phyloP scores from a whole-genome alignment of 2,888 invertebrate species.

The Unio delphinus region DNA sequence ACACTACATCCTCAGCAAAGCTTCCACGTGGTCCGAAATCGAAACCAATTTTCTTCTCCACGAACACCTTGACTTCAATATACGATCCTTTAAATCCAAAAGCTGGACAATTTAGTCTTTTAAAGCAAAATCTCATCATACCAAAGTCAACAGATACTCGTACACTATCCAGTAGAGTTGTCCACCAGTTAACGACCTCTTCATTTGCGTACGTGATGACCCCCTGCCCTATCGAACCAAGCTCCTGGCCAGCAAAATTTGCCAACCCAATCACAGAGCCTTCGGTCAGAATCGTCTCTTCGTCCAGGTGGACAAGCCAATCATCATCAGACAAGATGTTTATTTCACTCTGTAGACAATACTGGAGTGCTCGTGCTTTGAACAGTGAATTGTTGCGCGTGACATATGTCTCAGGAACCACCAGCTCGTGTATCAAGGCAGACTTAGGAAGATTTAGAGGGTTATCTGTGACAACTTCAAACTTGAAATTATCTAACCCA shows the following conservation, averaged over 20 bases:
- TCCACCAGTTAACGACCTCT: conserved; percentile 40
- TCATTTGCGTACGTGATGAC: conserved; percentile 39
- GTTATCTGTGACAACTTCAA: conserved; percentile 44
- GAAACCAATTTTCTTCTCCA: conserved; percentile 35
- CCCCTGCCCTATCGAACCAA: conserved; percentile 37
- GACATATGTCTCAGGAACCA: conserved; percentile 31
- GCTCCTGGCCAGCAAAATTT: conserved; percentile 31
- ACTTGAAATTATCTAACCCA: conserved; percentile 40
- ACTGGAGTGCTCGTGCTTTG: conserved; percentile 41
- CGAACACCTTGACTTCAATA: conserved; percentile 28
- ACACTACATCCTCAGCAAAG: conserved; percentile 40
- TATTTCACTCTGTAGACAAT: conserved; percentile 33
- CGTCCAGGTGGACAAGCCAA: conserved; percentile 43
- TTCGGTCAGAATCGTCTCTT: conserved; percentile 39
- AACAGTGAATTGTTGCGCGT: conserved; percentile 30
- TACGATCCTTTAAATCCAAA: conserved; percentile 44
- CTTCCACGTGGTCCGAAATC: conserved; percentile 45
- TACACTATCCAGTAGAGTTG: conserved; percentile 36
- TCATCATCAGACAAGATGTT: conserved; percentile 31
- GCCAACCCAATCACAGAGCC: conserved; percentile 30
- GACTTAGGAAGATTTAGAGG: conserved; percentile 27
- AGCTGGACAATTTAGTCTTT: conserved; percentile 27
- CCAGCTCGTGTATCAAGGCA: conserved; percentile 26
- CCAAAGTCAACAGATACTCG: conserved; percentile 39
- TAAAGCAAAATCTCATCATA: conserved; percentile 37